phyloP scores from a whole-genome alignment of 2,888 invertebrate species.

The Bhutanitis thaidina region DNA sequence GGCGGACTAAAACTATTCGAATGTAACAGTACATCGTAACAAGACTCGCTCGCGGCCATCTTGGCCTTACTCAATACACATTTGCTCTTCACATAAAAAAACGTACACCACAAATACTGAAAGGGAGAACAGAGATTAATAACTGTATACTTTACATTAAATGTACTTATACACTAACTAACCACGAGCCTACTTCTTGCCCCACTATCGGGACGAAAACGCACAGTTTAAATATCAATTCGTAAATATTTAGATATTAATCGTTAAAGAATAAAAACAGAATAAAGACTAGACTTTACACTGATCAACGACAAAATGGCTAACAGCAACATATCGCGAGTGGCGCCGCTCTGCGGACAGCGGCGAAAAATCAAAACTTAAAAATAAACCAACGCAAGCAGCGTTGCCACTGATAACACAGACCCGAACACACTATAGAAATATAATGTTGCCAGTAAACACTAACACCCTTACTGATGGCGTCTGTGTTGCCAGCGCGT shows the following conservation, averaged over 20 bases:
- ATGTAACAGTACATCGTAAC: slow-evolving; percentile 76
- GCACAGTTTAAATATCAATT: slow-evolving; percentile 75
- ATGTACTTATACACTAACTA: slow-evolving; percentile 76
- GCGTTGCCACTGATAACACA: slow-evolving; percentile 25
- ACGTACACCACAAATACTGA: slow-evolving; percentile 76
- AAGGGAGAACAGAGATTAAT: slow-evolving; percentile 76
- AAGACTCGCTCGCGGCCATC: slow-evolving; percentile 35
- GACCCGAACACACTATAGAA: slow-evolving; percentile 1
- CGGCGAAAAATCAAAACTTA: slow-evolving; percentile 23
- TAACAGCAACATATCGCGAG: slow-evolving; percentile 67
- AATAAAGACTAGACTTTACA: slow-evolving; percentile 81
- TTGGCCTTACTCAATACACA: slow-evolving; percentile 26
- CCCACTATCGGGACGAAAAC: slow-evolving; percentile 56
- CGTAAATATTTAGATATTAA: slow-evolving; percentile 71
- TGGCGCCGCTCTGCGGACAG: slow-evolving; percentile 43
- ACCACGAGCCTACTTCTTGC: slow-evolving; percentile 67
- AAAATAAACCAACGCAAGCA: slow-evolving; percentile 23
- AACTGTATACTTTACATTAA: slow-evolving; percentile 73
- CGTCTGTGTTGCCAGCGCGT: slow-evolving; percentile 25
- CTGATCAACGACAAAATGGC: slow-evolving; percentile 75
- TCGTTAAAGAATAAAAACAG: slow-evolving; percentile 75
- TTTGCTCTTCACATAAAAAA: slow-evolving; percentile 58
- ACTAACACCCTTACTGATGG: background rate
- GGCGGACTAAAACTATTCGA: slow-evolving; percentile 70
- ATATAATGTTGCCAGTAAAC: background rate